phyloP scores from a whole-genome alignment of 2,888 invertebrate species.

The Acrocyrtus sp. region DNA sequence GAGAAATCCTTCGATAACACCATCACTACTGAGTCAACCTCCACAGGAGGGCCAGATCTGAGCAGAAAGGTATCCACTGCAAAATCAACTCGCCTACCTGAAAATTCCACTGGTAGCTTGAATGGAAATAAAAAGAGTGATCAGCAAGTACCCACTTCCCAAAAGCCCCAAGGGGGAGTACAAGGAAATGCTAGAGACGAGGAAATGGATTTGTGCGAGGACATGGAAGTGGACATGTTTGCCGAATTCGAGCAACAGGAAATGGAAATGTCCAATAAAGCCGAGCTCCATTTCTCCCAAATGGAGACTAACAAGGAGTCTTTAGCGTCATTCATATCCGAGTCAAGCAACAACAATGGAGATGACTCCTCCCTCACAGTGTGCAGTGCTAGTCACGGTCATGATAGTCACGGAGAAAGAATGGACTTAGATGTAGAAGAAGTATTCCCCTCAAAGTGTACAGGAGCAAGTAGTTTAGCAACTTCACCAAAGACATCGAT shows the following conservation, averaged over 20 bases:
- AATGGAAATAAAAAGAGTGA: not conserved
- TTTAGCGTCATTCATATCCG: too few species aligned
- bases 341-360: too few species aligned
- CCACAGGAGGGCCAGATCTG: not conserved
- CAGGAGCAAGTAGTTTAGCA: too few species aligned
- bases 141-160: constrained; percentile 20
- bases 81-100: constrained; percentile 11
- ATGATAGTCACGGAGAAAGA: constrained; percentile 23
- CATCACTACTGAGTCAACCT: not conserved
- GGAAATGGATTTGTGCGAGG: constrained; percentile 3
- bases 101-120: constrained; percentile 13
- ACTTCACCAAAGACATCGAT: not conserved
- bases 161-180: not conserved
- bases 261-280: constrained; percentile 15
- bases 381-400: constrained; percentile 17
- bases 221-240: constrained; percentile 30
- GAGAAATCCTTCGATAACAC: not conserved
- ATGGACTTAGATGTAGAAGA: constrained; percentile 10
- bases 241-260: constrained; percentile 20
- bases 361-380: constrained; percentile 1
- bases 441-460: too few species aligned
- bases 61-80: constrained; percentile 11
- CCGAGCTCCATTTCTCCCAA: too few species aligned
- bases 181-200: too few species aligned
- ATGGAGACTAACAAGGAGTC: too few species aligned